Percentiles rank a stretch among this genome's conserved stretches.
Evolutionary conservation across 2,888 invertebrate species (phyloP).

Genomic region (Busseola fusca): DNA sequence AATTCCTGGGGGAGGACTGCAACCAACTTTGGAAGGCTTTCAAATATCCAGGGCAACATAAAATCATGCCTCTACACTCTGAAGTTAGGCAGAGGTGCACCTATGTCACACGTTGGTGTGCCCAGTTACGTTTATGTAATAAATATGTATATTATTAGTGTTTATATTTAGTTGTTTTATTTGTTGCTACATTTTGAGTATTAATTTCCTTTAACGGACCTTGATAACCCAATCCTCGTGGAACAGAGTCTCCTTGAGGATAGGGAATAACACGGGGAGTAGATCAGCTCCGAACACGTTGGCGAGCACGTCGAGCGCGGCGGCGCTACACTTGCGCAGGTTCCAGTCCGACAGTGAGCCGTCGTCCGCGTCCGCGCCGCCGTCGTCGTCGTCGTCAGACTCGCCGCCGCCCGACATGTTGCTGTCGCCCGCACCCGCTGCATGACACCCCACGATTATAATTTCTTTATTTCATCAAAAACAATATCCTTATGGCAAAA

Average conservation of each 20-base stretch:
- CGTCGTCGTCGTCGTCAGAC: slow-evolving; percentile 93
- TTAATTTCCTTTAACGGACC: slow-evolving; percentile 83
- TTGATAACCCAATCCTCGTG: slow-evolving; percentile 99
- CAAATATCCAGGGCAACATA: not conserved
- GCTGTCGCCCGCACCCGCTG: slow-evolving; percentile 87
- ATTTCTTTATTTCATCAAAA: not conserved
- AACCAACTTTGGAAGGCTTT: not conserved
- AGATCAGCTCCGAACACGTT: slow-evolving; percentile 99
- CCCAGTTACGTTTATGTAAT: not conserved
- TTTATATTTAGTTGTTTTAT: not conserved
- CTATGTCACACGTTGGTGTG: too few species aligned
- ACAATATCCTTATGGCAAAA: not conserved
- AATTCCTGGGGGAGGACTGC: not conserved
- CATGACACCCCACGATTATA: not conserved
- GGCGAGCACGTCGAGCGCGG: slow-evolving; percentile 98
- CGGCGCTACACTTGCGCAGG: slow-evolving; percentile 99
- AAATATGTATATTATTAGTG: not conserved
- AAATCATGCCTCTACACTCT: not conserved
- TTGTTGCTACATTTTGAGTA: not conserved
- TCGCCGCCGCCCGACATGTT: slow-evolving; percentile 90
- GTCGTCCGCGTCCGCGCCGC: slow-evolving; percentile 95
- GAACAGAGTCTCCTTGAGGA: slow-evolving; percentile 98
- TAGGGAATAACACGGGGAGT: slow-evolving; percentile 97
- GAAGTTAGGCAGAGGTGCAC: not conserved
- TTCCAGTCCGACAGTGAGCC: slow-evolving; percentile 99